Conservation (phyloP, 2,113 vertebrate genomes). For the sheep (Ovis aries) region DNA sequence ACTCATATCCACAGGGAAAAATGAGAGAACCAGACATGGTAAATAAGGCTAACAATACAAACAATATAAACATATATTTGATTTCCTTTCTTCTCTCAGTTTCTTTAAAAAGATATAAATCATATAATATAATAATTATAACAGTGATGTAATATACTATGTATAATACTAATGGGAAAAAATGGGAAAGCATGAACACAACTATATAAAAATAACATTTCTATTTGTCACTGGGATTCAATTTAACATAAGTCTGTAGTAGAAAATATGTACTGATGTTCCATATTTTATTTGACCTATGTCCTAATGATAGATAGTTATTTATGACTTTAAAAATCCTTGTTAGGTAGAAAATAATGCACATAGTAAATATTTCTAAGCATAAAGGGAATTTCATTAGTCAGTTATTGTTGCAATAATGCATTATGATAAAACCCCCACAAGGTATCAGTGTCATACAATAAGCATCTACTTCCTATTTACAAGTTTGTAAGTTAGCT, state of each 20-base stretch:
- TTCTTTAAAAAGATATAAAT: neutral
- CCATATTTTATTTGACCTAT: neutral
- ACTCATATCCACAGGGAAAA: neutral
- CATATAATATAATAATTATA: neutral
- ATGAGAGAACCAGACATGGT: neutral
- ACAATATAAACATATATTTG: neutral
- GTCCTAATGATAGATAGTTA: neutral
- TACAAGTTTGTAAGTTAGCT: neutral
- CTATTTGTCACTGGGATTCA: neutral
- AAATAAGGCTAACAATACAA: neutral
- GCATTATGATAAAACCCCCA: neutral
- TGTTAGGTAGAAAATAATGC: neutral
- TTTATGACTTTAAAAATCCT: conserved; percentile 11
- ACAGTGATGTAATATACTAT: neutral
- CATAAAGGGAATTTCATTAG: neutral
- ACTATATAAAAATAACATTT: neutral
- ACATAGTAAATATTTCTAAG: neutral
- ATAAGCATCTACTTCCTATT: neutral
- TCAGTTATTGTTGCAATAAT: neutral
- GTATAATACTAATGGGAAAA: neutral
- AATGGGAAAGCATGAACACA: neutral
- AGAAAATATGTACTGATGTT: neutral
- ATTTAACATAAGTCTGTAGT: neutral
- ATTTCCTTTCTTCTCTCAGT: neutral
- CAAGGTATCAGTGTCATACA: neutral